phyloP scores from a whole-genome alignment of 2,888 invertebrate genomes.

The Drosophila mayaguana region DNA sequence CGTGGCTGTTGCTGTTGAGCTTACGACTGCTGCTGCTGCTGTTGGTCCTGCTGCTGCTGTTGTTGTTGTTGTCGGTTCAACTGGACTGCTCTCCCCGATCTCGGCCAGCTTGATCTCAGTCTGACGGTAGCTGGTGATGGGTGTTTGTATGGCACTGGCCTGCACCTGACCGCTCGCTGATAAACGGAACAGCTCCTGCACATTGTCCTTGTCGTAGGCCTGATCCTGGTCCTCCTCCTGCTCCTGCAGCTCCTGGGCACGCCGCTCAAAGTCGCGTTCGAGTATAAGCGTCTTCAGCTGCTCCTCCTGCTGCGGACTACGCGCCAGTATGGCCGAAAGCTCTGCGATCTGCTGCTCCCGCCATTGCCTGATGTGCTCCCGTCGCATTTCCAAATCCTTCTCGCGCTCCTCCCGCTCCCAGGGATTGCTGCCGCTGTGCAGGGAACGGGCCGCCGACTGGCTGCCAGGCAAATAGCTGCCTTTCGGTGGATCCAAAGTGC shows the following conservation, averaged over 20 bases:
- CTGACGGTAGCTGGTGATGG: slow-evolving; percentile 85
- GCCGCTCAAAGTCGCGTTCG: slow-evolving; percentile 97
- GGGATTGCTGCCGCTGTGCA: slow-evolving; percentile 88
- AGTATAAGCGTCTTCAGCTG: slow-evolving; percentile 94
- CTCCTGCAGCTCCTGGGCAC: slow-evolving; percentile 92
- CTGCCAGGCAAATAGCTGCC: slow-evolving; percentile 88
- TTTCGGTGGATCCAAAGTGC: slow-evolving; percentile 90
- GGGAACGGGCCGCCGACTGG: slow-evolving; percentile 38
- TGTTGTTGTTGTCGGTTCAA: slow-evolving; percentile 37
- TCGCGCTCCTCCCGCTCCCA: slow-evolving; percentile 98
- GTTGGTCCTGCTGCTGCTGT: slow-evolving; percentile 17
- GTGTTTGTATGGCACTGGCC: slow-evolving; percentile 84
- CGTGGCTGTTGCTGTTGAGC: slow-evolving; percentile 15
- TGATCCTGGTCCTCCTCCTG: slow-evolving; percentile 88
- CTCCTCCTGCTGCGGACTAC: slow-evolving; percentile 93
- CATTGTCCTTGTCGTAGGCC: slow-evolving; percentile 83
- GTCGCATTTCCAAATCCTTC: slow-evolving; percentile 89
- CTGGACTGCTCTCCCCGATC: slow-evolving; percentile 60
- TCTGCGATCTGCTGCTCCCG: slow-evolving; percentile 95
- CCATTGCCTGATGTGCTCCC: slow-evolving; percentile 91
- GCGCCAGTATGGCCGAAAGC: slow-evolving; percentile 89
- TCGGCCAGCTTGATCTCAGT: slow-evolving; percentile 83
- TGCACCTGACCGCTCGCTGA: slow-evolving; percentile 80
- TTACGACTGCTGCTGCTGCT: slow-evolving; percentile 7
- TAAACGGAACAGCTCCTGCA: slow-evolving; percentile 86